These are phyloP conservation scores for Tupaia chinensis DNA, from an alignment of 2,113 vertebrate genomes.

Conservation along the genomic window DNA sequence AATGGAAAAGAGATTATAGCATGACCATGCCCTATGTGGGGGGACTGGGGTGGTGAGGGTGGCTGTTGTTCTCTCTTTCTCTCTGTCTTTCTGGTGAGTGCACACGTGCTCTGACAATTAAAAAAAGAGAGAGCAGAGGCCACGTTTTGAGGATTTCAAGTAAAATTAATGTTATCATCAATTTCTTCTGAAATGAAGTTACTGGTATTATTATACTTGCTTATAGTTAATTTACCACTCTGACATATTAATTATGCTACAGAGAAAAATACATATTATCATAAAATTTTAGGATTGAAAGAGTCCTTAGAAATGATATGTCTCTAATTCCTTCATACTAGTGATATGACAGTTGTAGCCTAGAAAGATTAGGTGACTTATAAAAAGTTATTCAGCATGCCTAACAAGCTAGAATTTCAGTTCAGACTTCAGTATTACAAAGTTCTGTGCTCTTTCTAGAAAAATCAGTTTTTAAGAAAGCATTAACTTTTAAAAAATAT, in stretches of 20 bases:
- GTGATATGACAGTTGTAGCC: not conserved
- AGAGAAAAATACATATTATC: not conserved
- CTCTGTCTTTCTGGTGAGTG: too few species aligned
- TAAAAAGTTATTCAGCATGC: not conserved
- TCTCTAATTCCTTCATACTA: constrained; percentile 1
- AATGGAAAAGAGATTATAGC: too few species aligned
- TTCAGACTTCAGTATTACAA: not conserved
- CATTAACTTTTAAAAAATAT: not conserved
- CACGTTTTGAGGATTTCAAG: constrained; percentile 13
- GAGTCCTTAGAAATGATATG: not conserved
- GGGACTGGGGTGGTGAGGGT: too few species aligned
- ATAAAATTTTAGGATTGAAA: constrained; percentile 36
- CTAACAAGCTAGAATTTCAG: not conserved
- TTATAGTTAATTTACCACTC: constrained; percentile 10
- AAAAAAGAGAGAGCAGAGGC: not conserved
- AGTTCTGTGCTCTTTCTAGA: not conserved
- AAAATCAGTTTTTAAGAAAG: constrained; percentile 3
- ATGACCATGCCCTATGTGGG: too few species aligned
- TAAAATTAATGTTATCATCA: not conserved
- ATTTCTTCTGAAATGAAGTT: constrained; percentile 43
- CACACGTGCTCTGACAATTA: too few species aligned
- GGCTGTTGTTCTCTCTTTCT: too few species aligned
- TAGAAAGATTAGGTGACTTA: not conserved
- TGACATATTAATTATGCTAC: constrained; percentile 20
- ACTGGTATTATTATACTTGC: not conserved